phyloP scores from a whole-genome alignment of 2,888 invertebrate genomes.

The Spialia ferax region DNA sequence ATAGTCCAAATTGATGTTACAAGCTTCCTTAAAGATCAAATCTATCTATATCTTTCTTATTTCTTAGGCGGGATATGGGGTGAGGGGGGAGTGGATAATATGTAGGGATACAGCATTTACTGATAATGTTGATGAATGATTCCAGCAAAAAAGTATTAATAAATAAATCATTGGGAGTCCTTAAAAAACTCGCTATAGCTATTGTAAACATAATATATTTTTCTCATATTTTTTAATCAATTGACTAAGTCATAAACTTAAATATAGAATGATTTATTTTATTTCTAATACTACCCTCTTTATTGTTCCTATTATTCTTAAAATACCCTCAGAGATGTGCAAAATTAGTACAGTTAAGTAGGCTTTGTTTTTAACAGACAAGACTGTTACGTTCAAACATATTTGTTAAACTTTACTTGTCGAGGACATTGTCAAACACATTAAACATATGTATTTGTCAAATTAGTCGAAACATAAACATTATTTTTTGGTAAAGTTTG shows the following conservation, averaged over 20 bases:
- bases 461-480: no score
- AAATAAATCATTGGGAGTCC: background rate
- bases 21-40: background rate
- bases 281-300: background rate
- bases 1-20: background rate
- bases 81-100: no score
- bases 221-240: background rate
- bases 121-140: background rate
- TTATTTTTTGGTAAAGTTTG: no score
- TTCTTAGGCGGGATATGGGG: no score
- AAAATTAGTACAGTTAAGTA: background rate
- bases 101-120: no score
- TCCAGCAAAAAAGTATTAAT: no score
- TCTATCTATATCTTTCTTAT: background rate
- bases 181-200: background rate
- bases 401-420: background rate
- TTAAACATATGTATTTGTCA: no score
- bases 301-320: slow-evolving; percentile 19
- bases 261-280: background rate
- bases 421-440: no score
- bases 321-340: slow-evolving; percentile 1
- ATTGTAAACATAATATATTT: background rate
- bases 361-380: slow-evolving; percentile 19
- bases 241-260: background rate
- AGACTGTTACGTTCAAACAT: background rate